Conservation (phyloP, 2,888 invertebrate species). For the Drosophila sordidula region DNA sequence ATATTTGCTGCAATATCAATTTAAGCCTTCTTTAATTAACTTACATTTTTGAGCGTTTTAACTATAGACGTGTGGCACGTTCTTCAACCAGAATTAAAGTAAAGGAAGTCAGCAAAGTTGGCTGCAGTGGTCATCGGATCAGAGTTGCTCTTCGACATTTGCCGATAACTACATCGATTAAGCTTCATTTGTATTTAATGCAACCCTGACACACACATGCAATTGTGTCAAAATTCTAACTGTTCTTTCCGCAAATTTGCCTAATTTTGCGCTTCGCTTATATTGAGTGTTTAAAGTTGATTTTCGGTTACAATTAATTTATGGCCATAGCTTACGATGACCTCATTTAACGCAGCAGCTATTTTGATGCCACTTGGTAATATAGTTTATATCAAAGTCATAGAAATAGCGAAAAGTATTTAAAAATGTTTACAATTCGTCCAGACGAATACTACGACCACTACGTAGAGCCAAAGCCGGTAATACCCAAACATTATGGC, state of each 20-base stretch:
- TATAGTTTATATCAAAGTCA: not conserved
- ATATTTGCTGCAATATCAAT: conserved; percentile 69
- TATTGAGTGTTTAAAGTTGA: not conserved
- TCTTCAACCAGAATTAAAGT: conserved; percentile 20
- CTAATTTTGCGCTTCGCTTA: not conserved
- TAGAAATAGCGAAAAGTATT: too few species aligned
- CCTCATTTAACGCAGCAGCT: not conserved
- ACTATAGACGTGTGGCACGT: not conserved
- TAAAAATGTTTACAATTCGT: not conserved
- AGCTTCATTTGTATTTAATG: not conserved
- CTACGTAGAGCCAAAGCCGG: conserved; percentile 42
- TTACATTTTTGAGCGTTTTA: conserved; percentile 36
- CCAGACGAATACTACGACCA: conserved; percentile 50
- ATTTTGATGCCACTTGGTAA: conserved; percentile 37
- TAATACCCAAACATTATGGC: conserved; percentile 35
- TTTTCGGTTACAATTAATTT: not conserved
- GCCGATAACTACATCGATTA: not conserved
- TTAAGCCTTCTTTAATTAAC: conserved; percentile 10
- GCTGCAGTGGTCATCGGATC: conserved; percentile 15
- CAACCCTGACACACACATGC: not conserved
- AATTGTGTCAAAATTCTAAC: conserved; percentile 31
- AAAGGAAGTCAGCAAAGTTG: conserved; percentile 34
- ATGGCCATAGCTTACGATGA: conserved; percentile 9
- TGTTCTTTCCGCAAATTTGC: conserved; percentile 29
- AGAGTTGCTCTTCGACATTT: not conserved